These are phyloP conservation scores for Gymnocephalus cernua DNA, from an alignment of 2,113 vertebrate genomes.

Conservation along the genomic window DNA sequence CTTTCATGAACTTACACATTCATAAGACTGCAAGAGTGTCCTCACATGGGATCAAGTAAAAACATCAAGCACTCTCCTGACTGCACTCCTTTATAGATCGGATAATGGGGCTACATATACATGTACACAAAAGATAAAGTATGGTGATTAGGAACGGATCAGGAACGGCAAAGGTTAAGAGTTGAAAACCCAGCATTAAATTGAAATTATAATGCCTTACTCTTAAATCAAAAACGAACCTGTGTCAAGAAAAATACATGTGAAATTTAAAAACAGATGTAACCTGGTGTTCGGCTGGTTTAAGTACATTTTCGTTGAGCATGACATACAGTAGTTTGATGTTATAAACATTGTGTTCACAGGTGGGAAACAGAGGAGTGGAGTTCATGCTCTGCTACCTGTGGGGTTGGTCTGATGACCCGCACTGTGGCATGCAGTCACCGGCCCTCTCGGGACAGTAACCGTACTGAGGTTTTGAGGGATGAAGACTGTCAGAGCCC, in stretches of 20 bases:
- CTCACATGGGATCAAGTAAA: conserved; percentile 43
- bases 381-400: conserved; percentile 93
- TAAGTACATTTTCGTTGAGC: background rate
- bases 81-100: conserved; percentile 29
- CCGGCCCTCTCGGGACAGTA: conserved; percentile 85
- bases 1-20: conserved; percentile 53
- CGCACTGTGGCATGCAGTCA: conserved; percentile 90
- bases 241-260: background rate
- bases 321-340: conserved; percentile 1
- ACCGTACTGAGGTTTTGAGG: conserved; percentile 85
- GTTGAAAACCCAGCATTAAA: background rate
- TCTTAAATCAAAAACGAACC: background rate
- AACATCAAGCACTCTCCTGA: conserved; percentile 26
- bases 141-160: conserved; percentile 24
- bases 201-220: background rate
- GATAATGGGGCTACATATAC: conserved; percentile 15
- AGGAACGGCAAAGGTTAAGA: conserved; percentile 2
- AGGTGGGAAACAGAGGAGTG: conserved; percentile 94
- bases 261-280: background rate
- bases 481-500: conserved; percentile 88
- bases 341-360: conserved; percentile 37
- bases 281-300: conserved; percentile 1
- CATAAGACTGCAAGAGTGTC: conserved; percentile 30
- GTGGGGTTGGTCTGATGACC: conserved; percentile 93
- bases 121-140: conserved; percentile 1